phyloP scores from a whole-genome alignment of 2,888 invertebrate species.

The Synergus gifuensis region DNA sequence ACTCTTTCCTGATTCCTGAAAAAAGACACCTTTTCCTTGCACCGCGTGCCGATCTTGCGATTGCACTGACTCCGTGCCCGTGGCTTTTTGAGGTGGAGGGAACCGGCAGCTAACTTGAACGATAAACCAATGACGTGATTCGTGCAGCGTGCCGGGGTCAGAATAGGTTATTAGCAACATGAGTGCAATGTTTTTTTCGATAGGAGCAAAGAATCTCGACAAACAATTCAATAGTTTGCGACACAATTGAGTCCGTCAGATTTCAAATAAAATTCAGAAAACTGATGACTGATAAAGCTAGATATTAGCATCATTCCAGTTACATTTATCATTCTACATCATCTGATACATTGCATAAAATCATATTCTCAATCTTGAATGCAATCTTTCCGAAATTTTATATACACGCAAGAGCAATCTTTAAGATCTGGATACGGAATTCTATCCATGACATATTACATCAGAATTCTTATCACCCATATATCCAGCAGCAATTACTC shows the following conservation, averaged over 20 bases:
- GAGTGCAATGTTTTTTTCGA: constrained; percentile 37
- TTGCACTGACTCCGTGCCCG: constrained; percentile 33
- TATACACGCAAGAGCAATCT: not conserved
- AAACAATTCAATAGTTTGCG: constrained; percentile 12
- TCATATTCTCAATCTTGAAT: not conserved
- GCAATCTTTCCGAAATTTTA: too few relatives aligned
- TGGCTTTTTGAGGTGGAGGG: constrained; percentile 29
- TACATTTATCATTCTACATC: too few relatives aligned
- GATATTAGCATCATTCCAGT: too few relatives aligned
- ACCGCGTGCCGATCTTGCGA: constrained; percentile 39
- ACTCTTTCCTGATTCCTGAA: constrained; percentile 41
- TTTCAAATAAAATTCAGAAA: not conserved
- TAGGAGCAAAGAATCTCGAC: constrained; percentile 27
- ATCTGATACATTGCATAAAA: not conserved
- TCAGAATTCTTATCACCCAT: not conserved
- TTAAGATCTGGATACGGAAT: constrained; percentile 2
- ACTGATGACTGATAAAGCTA: not conserved
- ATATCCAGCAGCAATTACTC: constrained; percentile 25
- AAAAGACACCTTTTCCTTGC: constrained; percentile 34
- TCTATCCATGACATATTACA: not conserved
- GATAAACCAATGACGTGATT: constrained; percentile 40
- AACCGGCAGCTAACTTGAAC: constrained; percentile 39
- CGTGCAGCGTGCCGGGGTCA: constrained; percentile 41
- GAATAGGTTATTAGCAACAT: constrained; percentile 37
- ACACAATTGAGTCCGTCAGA: constrained; percentile 4